phyloP scores from a whole-genome alignment of 2,113 vertebrate species.

The Mugil cephalus region DNA sequence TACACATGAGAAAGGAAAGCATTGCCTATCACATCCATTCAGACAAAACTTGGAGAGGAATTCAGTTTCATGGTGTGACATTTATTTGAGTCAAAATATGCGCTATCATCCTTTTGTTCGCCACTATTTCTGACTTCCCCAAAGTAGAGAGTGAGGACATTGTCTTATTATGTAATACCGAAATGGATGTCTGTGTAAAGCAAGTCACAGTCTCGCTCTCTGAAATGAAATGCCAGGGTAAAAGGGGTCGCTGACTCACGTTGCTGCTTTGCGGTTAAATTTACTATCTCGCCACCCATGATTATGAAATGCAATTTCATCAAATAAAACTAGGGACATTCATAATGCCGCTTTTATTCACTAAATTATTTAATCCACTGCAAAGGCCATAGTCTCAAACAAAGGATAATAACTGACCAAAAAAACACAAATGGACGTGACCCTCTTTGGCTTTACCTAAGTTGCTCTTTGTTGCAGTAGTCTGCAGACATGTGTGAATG shows the following conservation, averaged over 20 bases:
- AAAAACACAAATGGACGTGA: conserved; percentile 12
- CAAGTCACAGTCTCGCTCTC: conserved; percentile 4
- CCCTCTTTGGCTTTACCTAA: conserved; percentile 8
- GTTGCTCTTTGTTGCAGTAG: background rate
- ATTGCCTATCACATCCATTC: conserved; percentile 51
- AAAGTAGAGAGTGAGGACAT: conserved; percentile 27
- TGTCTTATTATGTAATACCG: conserved; percentile 37
- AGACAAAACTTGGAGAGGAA: conserved; percentile 16
- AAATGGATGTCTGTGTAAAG: conserved; percentile 36
- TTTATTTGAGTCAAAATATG: conserved; percentile 67
- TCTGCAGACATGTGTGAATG: background rate
- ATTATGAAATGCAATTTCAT: conserved; percentile 78
- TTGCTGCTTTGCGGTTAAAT: conserved; percentile 65
- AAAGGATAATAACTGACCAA: conserved; percentile 3
- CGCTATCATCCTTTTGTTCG: conserved; percentile 39
- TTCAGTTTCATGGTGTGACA: conserved; percentile 26
- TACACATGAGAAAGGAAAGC: conserved; percentile 40
- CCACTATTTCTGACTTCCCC: conserved; percentile 21
- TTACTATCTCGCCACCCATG: conserved; percentile 58
- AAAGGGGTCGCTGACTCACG: conserved; percentile 54
- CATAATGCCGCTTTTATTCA: conserved; percentile 62
- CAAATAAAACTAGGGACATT: conserved; percentile 54
- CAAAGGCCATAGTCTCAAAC: conserved; percentile 13
- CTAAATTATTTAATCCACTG: conserved; percentile 70
- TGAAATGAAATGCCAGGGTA: conserved; percentile 46